These are phyloP conservation scores for Sepioteuthis lessoniana DNA, from an alignment of 2,888 invertebrate genomes.

Conservation along the genomic window DNA sequence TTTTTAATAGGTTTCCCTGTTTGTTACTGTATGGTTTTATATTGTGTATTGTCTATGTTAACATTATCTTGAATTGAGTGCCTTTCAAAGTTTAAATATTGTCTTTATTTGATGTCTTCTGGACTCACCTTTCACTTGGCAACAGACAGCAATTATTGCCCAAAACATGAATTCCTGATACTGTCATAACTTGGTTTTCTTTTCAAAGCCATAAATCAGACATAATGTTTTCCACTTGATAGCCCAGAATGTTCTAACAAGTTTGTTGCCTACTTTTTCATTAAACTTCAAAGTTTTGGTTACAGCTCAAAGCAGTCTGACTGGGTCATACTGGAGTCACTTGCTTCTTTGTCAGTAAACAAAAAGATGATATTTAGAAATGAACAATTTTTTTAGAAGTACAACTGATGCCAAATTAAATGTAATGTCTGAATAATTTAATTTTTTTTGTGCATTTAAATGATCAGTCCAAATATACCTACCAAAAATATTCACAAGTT, in stretches of 20 bases:
- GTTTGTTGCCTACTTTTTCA: not conserved
- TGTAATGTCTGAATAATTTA: not conserved
- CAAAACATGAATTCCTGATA: not conserved
- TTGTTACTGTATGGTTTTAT: not conserved
- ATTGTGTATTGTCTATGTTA: not conserved
- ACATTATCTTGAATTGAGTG: not conserved
- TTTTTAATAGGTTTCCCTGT: not conserved
- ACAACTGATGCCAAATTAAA: not conserved
- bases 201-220: conserved; percentile 17
- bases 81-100: not conserved
- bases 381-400: not conserved
- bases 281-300: conserved; percentile 33
- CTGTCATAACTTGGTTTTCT: not conserved
- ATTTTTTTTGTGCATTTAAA: not conserved
- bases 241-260: not conserved
- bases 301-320: not conserved
- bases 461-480: not conserved
- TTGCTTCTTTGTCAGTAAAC: not conserved
- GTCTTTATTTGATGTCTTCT: not conserved
- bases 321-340: not conserved
- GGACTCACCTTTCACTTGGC: conserved; percentile 18
- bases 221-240: conserved; percentile 33
- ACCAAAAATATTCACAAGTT: too few species aligned
- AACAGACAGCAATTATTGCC: not conserved
- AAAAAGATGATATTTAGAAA: not conserved